A percentile compares a stretch with the other conserved stretches of the same genome.
Evolutionary conservation across 2,888 invertebrate genomes (phyloP).

Genomic region (Rhabditoides inermis): DNA sequence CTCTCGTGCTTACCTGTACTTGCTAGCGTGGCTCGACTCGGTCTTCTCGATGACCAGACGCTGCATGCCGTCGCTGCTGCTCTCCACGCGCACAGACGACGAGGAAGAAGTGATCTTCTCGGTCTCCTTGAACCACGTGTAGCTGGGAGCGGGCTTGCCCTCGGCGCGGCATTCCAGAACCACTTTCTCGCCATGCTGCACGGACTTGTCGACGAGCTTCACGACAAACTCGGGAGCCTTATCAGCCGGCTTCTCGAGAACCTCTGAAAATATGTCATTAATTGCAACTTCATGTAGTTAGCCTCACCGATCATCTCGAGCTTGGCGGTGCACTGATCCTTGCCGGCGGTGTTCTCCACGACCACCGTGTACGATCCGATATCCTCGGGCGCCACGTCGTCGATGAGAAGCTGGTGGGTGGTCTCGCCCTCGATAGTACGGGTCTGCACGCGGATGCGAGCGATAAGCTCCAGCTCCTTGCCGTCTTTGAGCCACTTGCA

Average conservation of each 20-base stretch:
- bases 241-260: conserved; percentile 32
- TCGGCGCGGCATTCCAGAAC: conserved; percentile 57
- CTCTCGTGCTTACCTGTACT: no score
- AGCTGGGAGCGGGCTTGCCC: conserved; percentile 39
- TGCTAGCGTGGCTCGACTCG: conserved; percentile 37
- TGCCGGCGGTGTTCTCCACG: conserved; percentile 48
- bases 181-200: conserved; percentile 55
- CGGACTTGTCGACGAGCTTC: conserved; percentile 37
- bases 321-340: conserved; percentile 45
- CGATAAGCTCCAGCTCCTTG: conserved; percentile 50
- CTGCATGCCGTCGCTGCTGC: conserved; percentile 41
- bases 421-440: conserved; percentile 34
- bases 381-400: conserved; percentile 46
- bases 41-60: conserved; percentile 37
- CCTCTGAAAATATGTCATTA: conserved; percentile 22
- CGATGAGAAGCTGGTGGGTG: conserved; percentile 42
- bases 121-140: conserved; percentile 67
- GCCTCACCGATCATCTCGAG: conserved; percentile 32
- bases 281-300: neutral
- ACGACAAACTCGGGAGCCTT: conserved; percentile 44
- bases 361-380: conserved; percentile 49
- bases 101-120: no score
- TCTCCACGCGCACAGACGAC: no score
- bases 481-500: conserved; percentile 52
- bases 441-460: conserved; percentile 48